A percentile compares a stretch with the other conserved stretches of the same genome.
Conservation (phyloP, 1,140 invertebrate genomes). For the Hypothenemus hampei region DNA sequence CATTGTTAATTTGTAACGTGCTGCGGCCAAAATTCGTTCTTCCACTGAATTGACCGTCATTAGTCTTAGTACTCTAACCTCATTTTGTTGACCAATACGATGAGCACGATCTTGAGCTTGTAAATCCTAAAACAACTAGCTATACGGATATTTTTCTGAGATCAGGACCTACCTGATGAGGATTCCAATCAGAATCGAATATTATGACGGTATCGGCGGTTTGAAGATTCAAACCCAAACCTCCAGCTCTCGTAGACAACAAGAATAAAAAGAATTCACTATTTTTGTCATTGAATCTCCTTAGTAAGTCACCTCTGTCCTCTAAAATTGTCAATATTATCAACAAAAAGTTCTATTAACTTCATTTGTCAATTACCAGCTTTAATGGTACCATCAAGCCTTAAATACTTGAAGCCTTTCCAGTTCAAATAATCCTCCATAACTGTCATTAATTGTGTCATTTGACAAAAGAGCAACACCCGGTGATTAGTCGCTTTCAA, state of each 20-base stretch:
- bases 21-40: conserved; percentile 94
- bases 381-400: conserved; percentile 95
- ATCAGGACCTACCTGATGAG: conserved; percentile 74
- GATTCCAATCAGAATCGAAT: conserved; percentile 99
- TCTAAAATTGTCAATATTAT: too few species aligned
- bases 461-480: conserved; percentile 97
- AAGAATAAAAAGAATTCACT: conserved; percentile 96
- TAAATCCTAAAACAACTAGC: conserved; percentile 61
- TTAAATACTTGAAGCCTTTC: conserved; percentile 69
- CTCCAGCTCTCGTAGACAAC: conserved; percentile 93
- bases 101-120: conserved; percentile 99
- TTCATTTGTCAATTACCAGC: too few species aligned
- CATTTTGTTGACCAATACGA: conserved; percentile 97
- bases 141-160: too few species aligned
- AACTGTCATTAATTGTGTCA: conserved; percentile 99
- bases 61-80: conserved; percentile 93
- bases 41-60: conserved; percentile 99
- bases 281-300: conserved; percentile 85
- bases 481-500: conserved; percentile 86
- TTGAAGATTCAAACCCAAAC: conserved; percentile 95
- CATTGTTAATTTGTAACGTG: conserved; percentile 92
- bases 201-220: conserved; percentile 98
- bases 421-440: conserved; percentile 96
- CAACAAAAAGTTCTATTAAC: too few species aligned
- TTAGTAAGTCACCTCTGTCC: conserved; percentile 89